phyloP scores from a whole-genome alignment of 2,797 vertebrate species.

The Megaceryle alcyon region DNA sequence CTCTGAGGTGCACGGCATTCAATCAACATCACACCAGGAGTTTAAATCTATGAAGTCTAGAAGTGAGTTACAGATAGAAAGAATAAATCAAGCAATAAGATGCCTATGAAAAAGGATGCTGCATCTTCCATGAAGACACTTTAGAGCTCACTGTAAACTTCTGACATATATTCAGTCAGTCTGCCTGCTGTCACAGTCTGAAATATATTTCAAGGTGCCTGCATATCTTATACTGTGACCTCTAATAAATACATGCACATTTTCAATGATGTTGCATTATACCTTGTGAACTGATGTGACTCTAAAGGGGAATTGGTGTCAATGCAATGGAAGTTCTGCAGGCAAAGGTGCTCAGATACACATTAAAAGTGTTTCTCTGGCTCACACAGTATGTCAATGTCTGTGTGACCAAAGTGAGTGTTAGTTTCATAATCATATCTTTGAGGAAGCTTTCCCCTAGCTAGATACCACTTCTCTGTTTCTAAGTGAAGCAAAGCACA shows the following conservation, averaged over 20 bases:
- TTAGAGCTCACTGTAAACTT: slow-evolving; percentile 58
- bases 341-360: neutral
- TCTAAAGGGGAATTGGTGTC: neutral
- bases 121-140: slow-evolving; percentile 56
- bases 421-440: neutral
- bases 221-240: slow-evolving; percentile 27
- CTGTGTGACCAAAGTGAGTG: neutral
- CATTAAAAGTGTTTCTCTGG: neutral
- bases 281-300: slow-evolving; percentile 9
- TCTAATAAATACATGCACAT: slow-evolving; percentile 45
- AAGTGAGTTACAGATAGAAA: slow-evolving; percentile 51
- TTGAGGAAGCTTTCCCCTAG: neutral
- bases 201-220: slow-evolving; percentile 56
- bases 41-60: slow-evolving; percentile 50
- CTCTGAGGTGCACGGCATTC: neutral
- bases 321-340: neutral
- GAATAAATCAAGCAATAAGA: slow-evolving; percentile 62
- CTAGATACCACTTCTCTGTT: neutral
- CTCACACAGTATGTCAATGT: neutral
- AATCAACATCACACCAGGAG: slow-evolving; percentile 26
- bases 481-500: neutral
- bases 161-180: slow-evolving; percentile 56
- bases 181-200: slow-evolving; percentile 15
- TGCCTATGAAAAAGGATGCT: slow-evolving; percentile 25
- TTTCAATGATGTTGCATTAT: slow-evolving; percentile 41